Evolutionary conservation across 1,140 invertebrate genomes (phyloP), one percentile per base, ranked within the genome.

Genomic region (Aradophagus sp.): DNA sequence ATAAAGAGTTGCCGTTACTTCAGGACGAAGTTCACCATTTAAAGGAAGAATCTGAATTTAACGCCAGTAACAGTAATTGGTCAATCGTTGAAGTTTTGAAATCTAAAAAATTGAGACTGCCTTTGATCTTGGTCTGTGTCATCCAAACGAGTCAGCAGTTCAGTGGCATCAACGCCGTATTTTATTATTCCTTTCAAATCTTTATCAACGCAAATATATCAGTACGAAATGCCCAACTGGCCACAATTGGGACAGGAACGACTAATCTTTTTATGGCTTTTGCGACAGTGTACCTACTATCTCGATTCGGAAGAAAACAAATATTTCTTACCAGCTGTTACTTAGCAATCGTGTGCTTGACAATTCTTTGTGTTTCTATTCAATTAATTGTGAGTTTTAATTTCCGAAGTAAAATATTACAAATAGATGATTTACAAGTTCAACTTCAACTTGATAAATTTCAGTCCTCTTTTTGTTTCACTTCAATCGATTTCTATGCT

Each of bases 71-170:
- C 66, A 76, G 79, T 2, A 11, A 10, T 10, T 90, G 90, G 87
- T 86, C 80, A 32, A 87, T 91, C 59, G 50, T 75, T 50, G 82
- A 85, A 41, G 87, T 91, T 3, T 41, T 90, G 1, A 77, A 61
- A 12, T 88, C 91, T 42, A 79, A 83, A 0, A 63, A 80, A 1
- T 81, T 95, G 5, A 83, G 89, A 14, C 80, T 93, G 34, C 91
- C 93, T 5, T 74, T 95, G 5, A 73, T 94, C 17, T 87, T 96
- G 31, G 89, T 92, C 5, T 90, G 91, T 76, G 79, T 88, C 19
- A 86, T 94, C 79, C 93, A 95, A 80, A 88, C 90, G 27, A 92
- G 93, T 0, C 94, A 96, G 82, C 94, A 96, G 83, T 88, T 94
- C 35, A 53, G 63, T 42, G 63, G 63, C 1, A 52, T 67, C 19